Evolutionary conservation across 2,113 vertebrate genomes (phyloP), one percentile per base, ranked within the genome.

Genomic region (Pseudonaja textilis): DNA sequence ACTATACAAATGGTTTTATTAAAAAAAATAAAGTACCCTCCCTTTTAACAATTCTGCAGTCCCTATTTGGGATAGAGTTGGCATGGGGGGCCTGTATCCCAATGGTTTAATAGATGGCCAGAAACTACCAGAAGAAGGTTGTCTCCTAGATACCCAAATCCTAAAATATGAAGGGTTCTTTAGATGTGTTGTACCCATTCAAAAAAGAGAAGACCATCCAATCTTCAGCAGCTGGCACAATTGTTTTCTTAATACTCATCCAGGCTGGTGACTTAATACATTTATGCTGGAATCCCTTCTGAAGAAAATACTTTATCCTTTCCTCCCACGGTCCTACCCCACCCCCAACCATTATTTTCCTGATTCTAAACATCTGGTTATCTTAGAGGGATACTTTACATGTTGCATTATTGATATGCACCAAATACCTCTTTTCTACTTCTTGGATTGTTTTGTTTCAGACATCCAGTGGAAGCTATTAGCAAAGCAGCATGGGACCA

Each of bases 371-470:
- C 1, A 2, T 55, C 95, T 95, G 93, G 95, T 95, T 92, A 85
- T 94, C 96, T 93, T 93, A 47, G n/a, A 95, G 95, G 96, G 85
- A 95, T 88, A 95, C 93, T 90, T 56, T 92, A 95, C 92, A 92
- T 96, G 95, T 94, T 26, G 0, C 86, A 91, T 92, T 94, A 64
- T 34, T 45, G 93, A 55, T 39, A 61, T 89, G 23, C 92, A 92
- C 26, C 47, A 94, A 88, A 47, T 93, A 88, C 45, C 93, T 88
- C 88, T 89, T 91, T 92, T 94, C 20, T 86, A 85, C 92, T 59
- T n/a, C 91, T 74, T 93, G 88, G 69, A 55, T 86, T 93, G 94
- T 95, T 94, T 90, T 85, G 88, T 91, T 93, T 90, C 87, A 92
- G 90, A 8, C 85, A 93, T 42, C 92, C 88, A 59, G 39, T 50